Base-by-base conservation (phyloP, 2,797 vertebrate genomes). In the Furcifer pardalis region DNA sequence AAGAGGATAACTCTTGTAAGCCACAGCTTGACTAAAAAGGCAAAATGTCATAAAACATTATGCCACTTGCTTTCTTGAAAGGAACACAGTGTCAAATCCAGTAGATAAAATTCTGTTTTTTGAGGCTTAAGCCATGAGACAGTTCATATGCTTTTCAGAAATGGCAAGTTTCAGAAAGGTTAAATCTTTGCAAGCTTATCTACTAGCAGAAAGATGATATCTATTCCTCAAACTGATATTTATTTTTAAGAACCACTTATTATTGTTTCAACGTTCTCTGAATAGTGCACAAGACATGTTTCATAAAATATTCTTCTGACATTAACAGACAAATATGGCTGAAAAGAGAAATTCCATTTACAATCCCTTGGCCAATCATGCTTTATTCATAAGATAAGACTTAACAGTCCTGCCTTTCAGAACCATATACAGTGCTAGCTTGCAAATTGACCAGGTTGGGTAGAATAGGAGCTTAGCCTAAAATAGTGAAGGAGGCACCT, bases 21-120 rank as follows among this genome's bases (percentile, higher is more conserved):
- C 49, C 84, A 89, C 81, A 82, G 89, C 88, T 85, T 91, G 91
- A 86, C 89, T 73, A 46, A 71, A 91, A 92, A 92, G 92, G 86
- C 85, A 88, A 62, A 81, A 63, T 0, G 1, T 84, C 68, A 82
- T 44, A 74, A 69, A 91, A 78, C 13, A 49, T 89, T 92, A 2
- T 82, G 75, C 89, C 80, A 88, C n/a, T 90, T 13, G 78, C 9
- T 82, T 90, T 27, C 87, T 79, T 65, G 86, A 87, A 92, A 88
- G 21, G 76, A 84, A 87, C 19, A 75, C 79, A 23, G 63, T 84
- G 82, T 62, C 84, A 80, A 86, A 84, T 56, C 74, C 66, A 56
- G 27, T 85, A 83, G 84, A 81, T 80, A 87, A n/a, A 89, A 77
- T 19, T 12, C 37, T 68, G 5, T 73, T 59, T 66, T 79, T 59